Evolutionary conservation across 1,140 invertebrate species (phyloP).

Genomic region (Achatina immaculata): DNA sequence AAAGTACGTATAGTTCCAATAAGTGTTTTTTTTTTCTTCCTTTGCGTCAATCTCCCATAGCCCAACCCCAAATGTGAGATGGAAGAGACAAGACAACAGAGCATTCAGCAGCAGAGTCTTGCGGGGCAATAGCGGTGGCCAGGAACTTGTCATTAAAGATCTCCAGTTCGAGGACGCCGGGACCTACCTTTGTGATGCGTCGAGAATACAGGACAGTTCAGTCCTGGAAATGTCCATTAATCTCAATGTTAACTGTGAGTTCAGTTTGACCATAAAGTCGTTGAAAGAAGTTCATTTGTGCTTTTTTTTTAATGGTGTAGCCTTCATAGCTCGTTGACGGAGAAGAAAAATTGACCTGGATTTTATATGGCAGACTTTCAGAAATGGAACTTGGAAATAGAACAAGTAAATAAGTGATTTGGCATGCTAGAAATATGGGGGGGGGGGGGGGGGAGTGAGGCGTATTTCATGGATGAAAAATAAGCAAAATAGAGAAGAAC

Average conservation of each 20-base stretch:
- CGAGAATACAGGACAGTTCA: not conserved
- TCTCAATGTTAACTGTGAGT: conserved; percentile 15
- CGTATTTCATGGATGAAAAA: no score
- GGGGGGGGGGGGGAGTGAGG: no score
- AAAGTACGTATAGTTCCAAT: no score
- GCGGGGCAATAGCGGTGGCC: conserved; percentile 15
- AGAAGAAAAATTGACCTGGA: no score
- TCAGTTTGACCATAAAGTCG: not conserved
- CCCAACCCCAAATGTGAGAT: conserved; percentile 7
- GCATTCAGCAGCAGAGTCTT: not conserved
- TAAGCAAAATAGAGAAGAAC: no score
- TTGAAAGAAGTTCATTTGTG: not conserved
- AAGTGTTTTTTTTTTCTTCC: no score
- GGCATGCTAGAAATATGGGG: no score
- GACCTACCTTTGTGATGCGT: conserved; percentile 5
- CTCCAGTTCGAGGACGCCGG: conserved; percentile 14
- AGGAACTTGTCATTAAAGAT: conserved; percentile 18
- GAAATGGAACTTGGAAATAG: no score
- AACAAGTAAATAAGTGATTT: no score
- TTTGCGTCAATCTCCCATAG: conserved; percentile 5
- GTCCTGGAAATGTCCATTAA: conserved; percentile 3
- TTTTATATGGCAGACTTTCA: no score
- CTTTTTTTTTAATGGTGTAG: no score
- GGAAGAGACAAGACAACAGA: not conserved
- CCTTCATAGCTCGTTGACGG: no score